Base-by-base conservation (phyloP, 1,140 invertebrate species). In the Campoletis sonorensis region DNA sequence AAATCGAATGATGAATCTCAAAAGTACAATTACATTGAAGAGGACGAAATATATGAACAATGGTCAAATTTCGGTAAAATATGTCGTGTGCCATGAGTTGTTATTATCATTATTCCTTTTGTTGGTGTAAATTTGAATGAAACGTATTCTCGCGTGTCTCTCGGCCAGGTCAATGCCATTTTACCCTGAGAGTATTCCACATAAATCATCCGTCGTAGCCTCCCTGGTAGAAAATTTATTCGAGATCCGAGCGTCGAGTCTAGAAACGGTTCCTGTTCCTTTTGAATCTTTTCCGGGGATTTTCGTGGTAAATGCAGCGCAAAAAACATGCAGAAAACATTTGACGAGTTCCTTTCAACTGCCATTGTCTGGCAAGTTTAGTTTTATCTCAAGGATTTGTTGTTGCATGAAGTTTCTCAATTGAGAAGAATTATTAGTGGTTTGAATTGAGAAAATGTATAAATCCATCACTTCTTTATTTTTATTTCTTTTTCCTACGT, bases 81-180 rank as follows among this genome's bases (percentile, higher is more conserved):
- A 45, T 45, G 40, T 13, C 40, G 13, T 45, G 40, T 45, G 5
- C 40, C 11, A 45, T 8, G 21, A 7, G 5, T 15, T 5, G 21
- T 0, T 67, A 67, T 15, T 67, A 27, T 21, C n/a, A 2, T 67
- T 67, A 67, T 67, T 23, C 23, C 18, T 26, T 15, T 23, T 27
- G 23, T 27, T 11, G 26, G 61, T 23, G 61, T 27, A 27, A 1
- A 23, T 67, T 67, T 67, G 61, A n/a, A 67, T 23, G 61, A 27
- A 67, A 67, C 61, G 61, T 67, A 67, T 13, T 67, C 23, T 67
- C 23, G 61, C 61, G 61, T 67, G 61, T 67, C 26, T n/a, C 23
- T 58, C 21, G 54, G 54, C 5, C 21, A n/a, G 54, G 18, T 58
- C 21, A 2, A 67, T 23, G 61, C 61, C 61, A 67, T 67, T 67